Percentiles rank a stretch among this genome's conserved stretches.
These are phyloP conservation scores for Natrix natrix DNA, from an alignment of 2,797 vertebrate species.

Conservation along the genomic window DNA sequence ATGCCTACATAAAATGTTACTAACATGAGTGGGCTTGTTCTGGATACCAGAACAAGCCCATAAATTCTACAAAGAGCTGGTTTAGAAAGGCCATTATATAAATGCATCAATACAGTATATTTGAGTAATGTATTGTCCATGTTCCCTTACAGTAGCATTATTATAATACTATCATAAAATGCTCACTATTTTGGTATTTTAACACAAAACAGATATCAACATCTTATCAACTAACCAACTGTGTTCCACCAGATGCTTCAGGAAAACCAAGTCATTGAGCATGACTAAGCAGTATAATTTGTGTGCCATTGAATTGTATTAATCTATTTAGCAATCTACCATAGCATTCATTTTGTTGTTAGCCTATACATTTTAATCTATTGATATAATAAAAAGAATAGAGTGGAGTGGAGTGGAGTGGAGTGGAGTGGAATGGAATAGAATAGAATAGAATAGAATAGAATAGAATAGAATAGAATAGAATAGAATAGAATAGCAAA, in stretches of 20 bases:
- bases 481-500: too few species aligned
- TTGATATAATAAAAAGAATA: background rate
- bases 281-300: background rate
- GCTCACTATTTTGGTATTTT: background rate
- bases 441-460: too few species aligned
- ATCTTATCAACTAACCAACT: background rate
- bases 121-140: background rate
- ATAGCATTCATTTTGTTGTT: background rate
- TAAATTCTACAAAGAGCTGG: background rate
- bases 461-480: too few species aligned
- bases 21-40: background rate
- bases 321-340: background rate
- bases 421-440: accelerated
- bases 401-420: too few species aligned
- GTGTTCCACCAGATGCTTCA: background rate
- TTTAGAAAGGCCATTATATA: background rate
- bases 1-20: background rate
- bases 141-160: background rate
- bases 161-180: background rate
- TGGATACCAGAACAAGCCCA: background rate
- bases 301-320: background rate
- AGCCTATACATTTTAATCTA: background rate
- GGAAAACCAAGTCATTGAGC: background rate
- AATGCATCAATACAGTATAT: background rate
- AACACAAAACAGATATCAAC: background rate